Percentiles rank a stretch among this genome's conserved stretches.
Evolutionary conservation across 2,797 vertebrate species (phyloP).

Genomic region (Manis pentadactyla): DNA sequence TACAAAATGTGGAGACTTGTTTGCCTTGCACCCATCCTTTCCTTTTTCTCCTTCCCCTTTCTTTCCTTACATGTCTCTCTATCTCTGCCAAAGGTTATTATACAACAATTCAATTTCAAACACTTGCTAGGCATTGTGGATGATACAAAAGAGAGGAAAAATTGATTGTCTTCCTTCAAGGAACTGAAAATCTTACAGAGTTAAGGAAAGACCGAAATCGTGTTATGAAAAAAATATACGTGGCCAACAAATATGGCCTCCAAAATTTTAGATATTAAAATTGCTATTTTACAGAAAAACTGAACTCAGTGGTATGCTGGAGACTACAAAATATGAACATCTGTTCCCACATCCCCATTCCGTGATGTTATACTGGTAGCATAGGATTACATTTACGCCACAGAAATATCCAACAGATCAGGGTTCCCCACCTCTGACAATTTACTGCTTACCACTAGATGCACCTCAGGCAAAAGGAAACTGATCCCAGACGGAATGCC

Average conservation of each 20-base stretch:
- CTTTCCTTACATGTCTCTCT: background rate
- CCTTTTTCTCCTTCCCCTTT: background rate
- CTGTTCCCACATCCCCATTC: no score
- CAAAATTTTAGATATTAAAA: background rate
- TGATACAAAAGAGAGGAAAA: background rate
- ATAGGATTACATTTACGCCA: no score
- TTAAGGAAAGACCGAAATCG: background rate
- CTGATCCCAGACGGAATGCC: no score
- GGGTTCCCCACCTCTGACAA: no score
- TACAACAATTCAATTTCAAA: background rate
- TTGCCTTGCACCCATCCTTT: background rate
- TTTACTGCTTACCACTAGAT: no score
- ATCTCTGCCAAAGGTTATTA: background rate
- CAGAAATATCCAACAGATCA: no score
- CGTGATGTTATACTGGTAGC: no score
- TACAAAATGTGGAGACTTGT: background rate
- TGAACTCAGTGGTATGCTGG: no score
- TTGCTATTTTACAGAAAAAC: background rate
- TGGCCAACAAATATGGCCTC: background rate
- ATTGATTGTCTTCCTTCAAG: background rate
- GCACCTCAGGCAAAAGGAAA: no score
- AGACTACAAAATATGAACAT: no score
- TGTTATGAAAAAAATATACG: background rate
- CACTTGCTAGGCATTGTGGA: background rate
- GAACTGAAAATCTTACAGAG: slow-evolving; percentile 13